Evolutionary conservation across 2,888 invertebrate species (phyloP), one percentile per base, ranked within the genome.

Genomic region (Zonitis immaculata): DNA sequence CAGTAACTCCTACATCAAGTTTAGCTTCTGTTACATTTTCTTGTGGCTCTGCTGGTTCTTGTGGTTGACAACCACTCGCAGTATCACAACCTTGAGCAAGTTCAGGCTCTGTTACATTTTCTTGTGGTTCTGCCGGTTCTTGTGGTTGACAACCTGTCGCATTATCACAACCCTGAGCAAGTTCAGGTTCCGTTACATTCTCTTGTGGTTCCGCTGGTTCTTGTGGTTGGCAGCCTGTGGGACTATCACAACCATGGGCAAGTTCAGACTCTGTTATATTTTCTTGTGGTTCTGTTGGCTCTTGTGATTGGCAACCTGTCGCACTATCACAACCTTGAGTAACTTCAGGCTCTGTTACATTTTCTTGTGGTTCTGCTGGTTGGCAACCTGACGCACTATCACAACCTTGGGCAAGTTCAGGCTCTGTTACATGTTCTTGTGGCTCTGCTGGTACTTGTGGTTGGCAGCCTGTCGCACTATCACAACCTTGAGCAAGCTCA

Each of bases 1-100:
- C 54, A 22, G 58, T n/a, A 22, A 47, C 5, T 42, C 56, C 50
- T 53, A 63, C 63, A n/a, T n/a, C n/a, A n/a, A n/a, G n/a, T n/a
- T n/a, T n/a, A n/a, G n/a, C n/a, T n/a, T n/a, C n/a, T n/a, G n/a
- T n/a, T n/a, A n/a, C n/a, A n/a, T n/a, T n/a, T n/a, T n/a, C n/a
- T n/a, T n/a, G n/a, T n/a, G n/a, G n/a, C n/a, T n/a, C n/a, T n/a
- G n/a, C n/a, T n/a, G n/a, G n/a, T n/a, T n/a, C n/a, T n/a, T n/a
- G n/a, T n/a, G n/a, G n/a, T n/a, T n/a, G n/a, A n/a, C n/a, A n/a
- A n/a, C n/a, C n/a, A n/a, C n/a, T n/a, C n/a, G n/a, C n/a, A n/a
- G n/a, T n/a, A n/a, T n/a, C n/a, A n/a, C n/a, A n/a, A n/a, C n/a
- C n/a, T n/a, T n/a, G n/a, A n/a, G n/a, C n/a, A n/a, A n/a, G n/a